Conservation (phyloP, 1,140 invertebrate genomes). For the Drosophila malerkotliana region DNA sequence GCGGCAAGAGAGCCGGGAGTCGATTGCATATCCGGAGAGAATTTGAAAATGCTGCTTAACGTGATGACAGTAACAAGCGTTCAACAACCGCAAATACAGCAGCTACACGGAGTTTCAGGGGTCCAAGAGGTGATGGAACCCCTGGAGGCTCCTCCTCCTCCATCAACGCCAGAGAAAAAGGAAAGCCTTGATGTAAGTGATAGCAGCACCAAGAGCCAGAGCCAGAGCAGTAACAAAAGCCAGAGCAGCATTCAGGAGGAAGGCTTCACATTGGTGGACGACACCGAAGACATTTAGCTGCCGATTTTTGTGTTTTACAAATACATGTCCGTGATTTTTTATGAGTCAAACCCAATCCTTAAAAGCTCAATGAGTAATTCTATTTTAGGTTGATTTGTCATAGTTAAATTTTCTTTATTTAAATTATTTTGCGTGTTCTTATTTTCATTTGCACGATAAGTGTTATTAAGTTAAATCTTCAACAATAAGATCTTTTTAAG, state of each 20-base stretch:
- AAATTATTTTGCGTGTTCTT: slow-evolving; percentile 75
- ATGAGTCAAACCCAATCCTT: not conserved
- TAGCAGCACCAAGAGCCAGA: slow-evolving; percentile 2
- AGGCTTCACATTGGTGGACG: slow-evolving; percentile 63
- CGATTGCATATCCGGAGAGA: slow-evolving; percentile 75
- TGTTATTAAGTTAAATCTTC: slow-evolving; percentile 77
- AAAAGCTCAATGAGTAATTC: slow-evolving; percentile 11
- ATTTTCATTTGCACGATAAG: slow-evolving; percentile 70
- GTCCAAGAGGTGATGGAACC: slow-evolving; percentile 66
- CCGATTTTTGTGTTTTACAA: slow-evolving; percentile 5
- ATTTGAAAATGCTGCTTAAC: slow-evolving; percentile 71
- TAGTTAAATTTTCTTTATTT: slow-evolving; percentile 75
- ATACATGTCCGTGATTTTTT: slow-evolving; percentile 45
- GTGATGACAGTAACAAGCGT: slow-evolving; percentile 29
- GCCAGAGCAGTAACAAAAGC: slow-evolving; percentile 1
- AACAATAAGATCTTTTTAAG: slow-evolving; percentile 76
- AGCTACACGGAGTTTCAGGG: slow-evolving; percentile 47
- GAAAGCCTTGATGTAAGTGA: slow-evolving; percentile 39
- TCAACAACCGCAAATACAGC: slow-evolving; percentile 11
- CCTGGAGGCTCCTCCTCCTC: slow-evolving; percentile 21
- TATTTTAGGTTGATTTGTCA: slow-evolving; percentile 51
- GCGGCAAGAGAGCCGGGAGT: not conserved
- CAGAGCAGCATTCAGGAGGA: slow-evolving; percentile 12
- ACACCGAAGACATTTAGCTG: slow-evolving; percentile 39
- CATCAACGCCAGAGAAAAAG: not conserved